phyloP scores from a whole-genome alignment of 2,888 invertebrate species.

The Rosalia funebris region DNA sequence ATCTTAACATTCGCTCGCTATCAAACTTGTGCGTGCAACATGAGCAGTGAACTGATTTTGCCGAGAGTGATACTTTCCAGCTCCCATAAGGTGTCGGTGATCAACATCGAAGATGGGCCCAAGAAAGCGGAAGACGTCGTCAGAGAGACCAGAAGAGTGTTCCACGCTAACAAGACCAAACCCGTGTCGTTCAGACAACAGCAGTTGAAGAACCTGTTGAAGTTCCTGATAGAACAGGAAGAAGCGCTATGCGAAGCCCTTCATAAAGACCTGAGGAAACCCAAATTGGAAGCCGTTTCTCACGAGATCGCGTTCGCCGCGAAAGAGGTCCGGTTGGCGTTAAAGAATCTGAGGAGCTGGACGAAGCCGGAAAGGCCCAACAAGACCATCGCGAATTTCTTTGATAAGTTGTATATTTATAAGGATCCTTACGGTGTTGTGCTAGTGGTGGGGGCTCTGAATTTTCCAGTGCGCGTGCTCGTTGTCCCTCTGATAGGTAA shows the following conservation, averaged over 20 bases:
- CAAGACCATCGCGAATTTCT: constrained; percentile 76
- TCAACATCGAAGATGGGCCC: constrained; percentile 31
- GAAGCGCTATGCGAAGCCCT: constrained; percentile 78
- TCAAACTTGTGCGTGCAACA: not conserved
- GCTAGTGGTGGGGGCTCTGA: constrained; percentile 93
- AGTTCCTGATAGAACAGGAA: constrained; percentile 75
- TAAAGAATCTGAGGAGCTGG: constrained; percentile 84
- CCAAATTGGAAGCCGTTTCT: constrained; percentile 79
- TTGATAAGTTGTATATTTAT: constrained; percentile 78
- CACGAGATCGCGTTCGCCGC: constrained; percentile 81
- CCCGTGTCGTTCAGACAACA: constrained; percentile 80
- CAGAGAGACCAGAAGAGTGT: constrained; percentile 69
- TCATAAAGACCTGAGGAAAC: constrained; percentile 72
- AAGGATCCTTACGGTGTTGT: constrained; percentile 95
- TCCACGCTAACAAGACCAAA: constrained; percentile 81
- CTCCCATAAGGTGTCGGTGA: constrained; percentile 17
- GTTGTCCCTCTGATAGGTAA: constrained; percentile 74
- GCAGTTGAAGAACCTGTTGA: constrained; percentile 55
- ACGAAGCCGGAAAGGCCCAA: constrained; percentile 75
- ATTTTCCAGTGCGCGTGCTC: constrained; percentile 90
- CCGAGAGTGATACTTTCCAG: constrained; percentile 31
- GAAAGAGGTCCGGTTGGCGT: constrained; percentile 75
- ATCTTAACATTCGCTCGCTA: constrained; percentile 3
- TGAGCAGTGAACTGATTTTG: constrained; percentile 21
- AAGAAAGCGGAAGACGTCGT: constrained; percentile 36